Evolutionary conservation across 1,140 invertebrate species (phyloP), one percentile per base, ranked within the genome.

Genomic region (Solenopsis fugax): DNA sequence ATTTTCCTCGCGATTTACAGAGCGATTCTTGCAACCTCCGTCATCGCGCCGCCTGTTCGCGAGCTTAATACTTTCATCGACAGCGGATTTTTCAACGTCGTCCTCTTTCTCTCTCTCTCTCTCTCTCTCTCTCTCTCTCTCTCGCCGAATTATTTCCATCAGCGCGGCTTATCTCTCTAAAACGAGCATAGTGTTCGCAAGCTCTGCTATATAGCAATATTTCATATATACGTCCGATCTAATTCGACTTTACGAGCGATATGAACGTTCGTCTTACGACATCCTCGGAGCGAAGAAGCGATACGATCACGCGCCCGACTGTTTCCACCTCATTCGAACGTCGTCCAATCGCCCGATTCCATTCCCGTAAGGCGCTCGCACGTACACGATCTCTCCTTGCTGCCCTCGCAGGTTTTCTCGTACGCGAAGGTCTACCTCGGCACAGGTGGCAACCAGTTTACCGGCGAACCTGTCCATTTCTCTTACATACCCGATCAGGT

Each of bases 401-500:
- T 64, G n/a, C 10, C 60, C 69, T 18, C 50, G 21, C 93, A 97
- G 97, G 96, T 97, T 67, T 97, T 97, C 93, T 96, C 96, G 0
- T 95, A 96, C 71, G 97, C 97, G 4, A 96, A 96, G 92, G 96
- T 97, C 24, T 97, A 96, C 93, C 97, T 98, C 91, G 97, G 97
- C 91, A 94, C 97, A 1, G 97, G 96, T 18, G 97, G 96, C 16
- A 96, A 96, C 89, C 96, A 96, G 89, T 98, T 96, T 93, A 96
- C 96, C 88, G 95, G 96, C 0, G 96, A 96, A 76, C 96, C 97
- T 2, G 96, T 97, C 16, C 95, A 96, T 88, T 97, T 97, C 92
- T 97, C 97, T 29, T 98, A 98, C 93, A 97, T 98, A 96, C 97
- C 97, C n/a, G 98, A 98, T 94, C 94, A 96, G 62, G 96, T 97